Evolutionary conservation across 2,888 invertebrate genomes (phyloP), one percentile per base, ranked within the genome.

Genomic region (Neoascia interrupta): DNA sequence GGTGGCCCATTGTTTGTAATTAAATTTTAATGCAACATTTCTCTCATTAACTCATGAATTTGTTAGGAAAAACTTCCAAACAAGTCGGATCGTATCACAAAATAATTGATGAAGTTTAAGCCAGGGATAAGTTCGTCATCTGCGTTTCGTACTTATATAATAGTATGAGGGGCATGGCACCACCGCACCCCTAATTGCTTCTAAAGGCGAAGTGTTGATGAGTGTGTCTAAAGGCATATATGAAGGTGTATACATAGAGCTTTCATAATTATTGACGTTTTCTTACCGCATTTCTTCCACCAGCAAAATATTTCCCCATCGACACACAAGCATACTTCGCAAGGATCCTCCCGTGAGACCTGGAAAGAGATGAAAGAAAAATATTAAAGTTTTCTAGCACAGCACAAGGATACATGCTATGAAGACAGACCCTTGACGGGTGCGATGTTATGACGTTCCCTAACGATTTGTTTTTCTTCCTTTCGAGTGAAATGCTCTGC

Each of bases 301-400:
- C 92, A 92, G 86, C 92, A 92, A 84, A 92, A 92, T 89, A 92
- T 91, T 84, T 92, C 92, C 5, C 92, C 92, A 83, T 92, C 92
- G 83, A 92, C 88, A 84, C 92, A 92, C 39, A 92, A 87, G 84
- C 92, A 92, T 82, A 92, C 91, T 85, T 92, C 92, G 84, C 92
- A 92, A 21, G 89, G 91, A 86, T 92, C 92, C 49, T 87, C 86
- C 66, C 92, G 89, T 81, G 91, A 90, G 82, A 92, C 91, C 92
- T 92, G 90, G 82, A 82, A 80, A 73, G 36, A 51, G 19, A 41
- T 43, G 19, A 66, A 70, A 49, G 8, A 34, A 79, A 43, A 51
- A 19, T 43, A 36, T 56, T 19, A 53, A 70, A 63, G 39, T 66
- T 60, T 61, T 37, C 37, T 37, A 31, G n/a, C n/a, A n/a, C n/a